phyloP scores from a whole-genome alignment of 2,888 invertebrate species.

The Noctua janthina region DNA sequence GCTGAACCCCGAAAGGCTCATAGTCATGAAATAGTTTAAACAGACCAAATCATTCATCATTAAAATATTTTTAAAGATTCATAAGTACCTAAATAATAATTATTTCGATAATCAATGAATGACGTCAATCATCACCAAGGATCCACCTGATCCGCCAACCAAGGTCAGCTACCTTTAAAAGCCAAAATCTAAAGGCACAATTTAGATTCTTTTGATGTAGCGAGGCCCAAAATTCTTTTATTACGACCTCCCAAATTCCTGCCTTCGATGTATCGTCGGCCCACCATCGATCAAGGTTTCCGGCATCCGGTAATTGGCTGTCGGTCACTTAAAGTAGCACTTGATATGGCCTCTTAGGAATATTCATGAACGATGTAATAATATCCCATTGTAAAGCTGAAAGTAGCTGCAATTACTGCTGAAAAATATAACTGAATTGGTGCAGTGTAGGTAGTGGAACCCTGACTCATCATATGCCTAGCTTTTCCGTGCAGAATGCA shows the following conservation, averaged over 20 bases:
- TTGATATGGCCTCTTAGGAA: not conserved
- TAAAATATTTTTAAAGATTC: no score
- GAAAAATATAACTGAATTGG: not conserved
- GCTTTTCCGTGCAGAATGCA: no score
- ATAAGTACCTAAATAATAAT: no score
- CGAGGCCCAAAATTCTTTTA: not conserved
- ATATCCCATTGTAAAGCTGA: not conserved
- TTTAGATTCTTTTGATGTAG: not conserved
- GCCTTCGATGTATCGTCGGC: slow-evolving; percentile 15
- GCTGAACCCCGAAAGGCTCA: no score
- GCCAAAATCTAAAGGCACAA: not conserved
- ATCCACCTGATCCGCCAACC: not conserved
- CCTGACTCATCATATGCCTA: no score
- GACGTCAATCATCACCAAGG: no score
- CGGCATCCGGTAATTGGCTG: slow-evolving; percentile 43
- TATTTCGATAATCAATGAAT: no score
- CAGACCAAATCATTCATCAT: no score
- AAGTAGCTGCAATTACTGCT: slow-evolving; percentile 2
- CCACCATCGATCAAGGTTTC: slow-evolving; percentile 42
- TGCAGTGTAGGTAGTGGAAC: not conserved
- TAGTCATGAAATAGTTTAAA: no score
- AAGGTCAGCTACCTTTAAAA: not conserved
- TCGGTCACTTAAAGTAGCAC: slow-evolving; percentile 7
- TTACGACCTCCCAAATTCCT: not conserved
- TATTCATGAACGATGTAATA: slow-evolving; percentile 6